A percentile compares a stretch with the other conserved stretches of the same genome.
These are phyloP conservation scores for Zeus faber DNA, from an alignment of 2,113 vertebrate species.

Conservation along the genomic window DNA sequence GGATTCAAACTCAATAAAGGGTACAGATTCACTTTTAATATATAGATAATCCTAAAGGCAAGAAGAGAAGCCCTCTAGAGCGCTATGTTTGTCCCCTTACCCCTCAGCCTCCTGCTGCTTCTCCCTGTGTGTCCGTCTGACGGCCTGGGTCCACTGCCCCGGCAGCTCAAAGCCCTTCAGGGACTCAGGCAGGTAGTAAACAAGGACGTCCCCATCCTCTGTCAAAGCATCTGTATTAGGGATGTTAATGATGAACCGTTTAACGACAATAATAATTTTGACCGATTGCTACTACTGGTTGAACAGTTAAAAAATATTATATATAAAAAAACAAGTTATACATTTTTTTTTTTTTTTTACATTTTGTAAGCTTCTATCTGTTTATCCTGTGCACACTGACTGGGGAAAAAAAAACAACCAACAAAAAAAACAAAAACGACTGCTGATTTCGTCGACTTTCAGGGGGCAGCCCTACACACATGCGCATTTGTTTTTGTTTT, in stretches of 20 bases:
- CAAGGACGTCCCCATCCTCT: slow-evolving; percentile 83
- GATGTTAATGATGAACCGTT: slow-evolving; percentile 20
- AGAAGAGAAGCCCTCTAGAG: background rate
- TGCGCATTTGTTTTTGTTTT: no score
- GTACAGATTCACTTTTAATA: no score
- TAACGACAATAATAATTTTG: background rate
- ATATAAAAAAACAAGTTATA: background rate
- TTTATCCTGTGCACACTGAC: no score
- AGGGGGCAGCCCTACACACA: no score
- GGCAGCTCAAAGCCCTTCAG: slow-evolving; percentile 79
- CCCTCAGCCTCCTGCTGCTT: slow-evolving; percentile 47
- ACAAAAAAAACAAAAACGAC: background rate
- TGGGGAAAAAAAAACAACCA: no score
- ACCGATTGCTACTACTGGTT: no score
- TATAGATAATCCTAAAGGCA: background rate
- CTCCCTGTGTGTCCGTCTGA: slow-evolving; percentile 76
- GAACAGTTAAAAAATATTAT: background rate
- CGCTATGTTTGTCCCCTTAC: slow-evolving; percentile 37
- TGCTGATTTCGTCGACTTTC: no score
- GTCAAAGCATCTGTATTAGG: slow-evolving; percentile 86
- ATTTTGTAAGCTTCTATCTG: no score
- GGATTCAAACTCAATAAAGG: no score
- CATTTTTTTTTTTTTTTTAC: no score
- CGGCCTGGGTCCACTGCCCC: slow-evolving; percentile 78
- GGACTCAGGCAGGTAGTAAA: slow-evolving; percentile 82